Evolutionary conservation across 2,888 invertebrate genomes (phyloP), one percentile per base, ranked within the genome.

Genomic region (Halictus ligatus): DNA sequence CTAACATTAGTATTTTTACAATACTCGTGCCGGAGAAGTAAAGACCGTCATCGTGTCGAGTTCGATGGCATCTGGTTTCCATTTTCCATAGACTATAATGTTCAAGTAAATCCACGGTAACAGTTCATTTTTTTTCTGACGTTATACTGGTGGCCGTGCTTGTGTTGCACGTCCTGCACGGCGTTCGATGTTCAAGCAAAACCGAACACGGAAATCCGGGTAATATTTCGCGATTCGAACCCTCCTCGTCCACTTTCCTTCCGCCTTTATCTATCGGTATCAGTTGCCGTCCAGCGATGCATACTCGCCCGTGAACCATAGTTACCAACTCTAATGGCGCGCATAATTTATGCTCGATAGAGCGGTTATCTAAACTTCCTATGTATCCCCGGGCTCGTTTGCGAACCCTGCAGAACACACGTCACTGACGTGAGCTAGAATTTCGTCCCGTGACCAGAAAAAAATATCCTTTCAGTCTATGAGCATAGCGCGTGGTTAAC

Each of bases 331-430:
- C 92, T 93, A 94, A 94, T 93, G 92, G 92, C 89, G 89, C 88
- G 93, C 92, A 93, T 94, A 93, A 94, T 94, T 93, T 94, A 93
- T 94, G 90, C 91, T 85, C 91, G 91, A 92, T 93, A 90, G 90
- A 89, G 84, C 86, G 80, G 81, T 87, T 80, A 89, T 86, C 88
- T 85, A 90, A 84, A 88, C 87, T 90, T 92, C 89, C 83, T 80
- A 76, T 73, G 84, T 71, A 73, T 78, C 86, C 69, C 69, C 64
- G 81, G 69, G 69, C 48, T 77, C 71, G 48, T 80, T 71, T 64
- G 29, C 40, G 54, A 21, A 29, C 15, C 64, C 4, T 74, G 21
- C 67, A 35, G 69, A 69, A 69, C 43, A 78, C 60, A 35, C 75
- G 67, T 89, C 82, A 85, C 84, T 81, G 84, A 89, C 88, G 80